Base-by-base conservation (phyloP, 2,888 invertebrate genomes). In the Cerastis rubricosa region DNA sequence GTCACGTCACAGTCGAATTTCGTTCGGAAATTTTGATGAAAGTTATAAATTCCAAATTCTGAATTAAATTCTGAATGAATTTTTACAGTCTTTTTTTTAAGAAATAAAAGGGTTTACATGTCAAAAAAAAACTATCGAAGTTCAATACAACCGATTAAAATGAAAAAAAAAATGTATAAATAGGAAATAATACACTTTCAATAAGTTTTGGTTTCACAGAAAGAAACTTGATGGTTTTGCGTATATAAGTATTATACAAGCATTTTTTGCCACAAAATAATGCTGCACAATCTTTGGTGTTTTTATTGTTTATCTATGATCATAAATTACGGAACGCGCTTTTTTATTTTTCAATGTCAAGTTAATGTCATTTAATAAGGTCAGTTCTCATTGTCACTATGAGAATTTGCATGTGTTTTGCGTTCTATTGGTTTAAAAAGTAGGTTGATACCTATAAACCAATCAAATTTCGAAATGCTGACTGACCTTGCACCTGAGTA, bases 1-100 rank as follows among this genome's bases (percentile, higher is more conserved):
- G 94, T 94, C 94, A 94, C 94, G 94, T 93, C 94, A 94, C 85
- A 88, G 83, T 85, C 71, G 61, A 75, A 73, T 75, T 89, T 88
- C 91, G 92, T 92, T 92, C 89, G 80, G 80, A 90, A 92, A 84
- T 80, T 74, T 71, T 49, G 14, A 77, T 45, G 9, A 35, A 17
- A 17, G 12, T 51, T 17, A 61, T 11, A 25, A 59, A 35, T 43
- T 40, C 5, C 45, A 40, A 19, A 67, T 78, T 78, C 25, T 12
- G 75, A 75, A 77, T 51, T 35, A 19, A 67, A 0, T 78, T 78
- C 40, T 17, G 78, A 75, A 77, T 51, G 54, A 78, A 47, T 17
- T 25, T 45, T 3, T 8, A 19, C 14, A 1, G 3, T 25, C 71
- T 76, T 17, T 25, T 22, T 65, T 11, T 19, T 45, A 2, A 35